Base-by-base conservation (phyloP, 2,113 vertebrate species). In the Larimichthys polyactis region DNA sequence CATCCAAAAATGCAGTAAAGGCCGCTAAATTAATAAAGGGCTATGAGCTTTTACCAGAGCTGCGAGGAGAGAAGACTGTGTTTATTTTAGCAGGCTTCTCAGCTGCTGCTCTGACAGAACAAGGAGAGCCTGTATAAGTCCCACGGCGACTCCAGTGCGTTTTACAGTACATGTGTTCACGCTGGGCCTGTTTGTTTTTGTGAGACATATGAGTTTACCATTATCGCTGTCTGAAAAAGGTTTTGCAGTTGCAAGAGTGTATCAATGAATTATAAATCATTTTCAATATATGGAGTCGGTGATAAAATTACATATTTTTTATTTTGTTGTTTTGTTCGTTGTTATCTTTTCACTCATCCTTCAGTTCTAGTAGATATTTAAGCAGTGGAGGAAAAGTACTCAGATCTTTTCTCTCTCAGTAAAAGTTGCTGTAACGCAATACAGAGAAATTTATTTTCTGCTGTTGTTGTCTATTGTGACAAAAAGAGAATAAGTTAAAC, bases 11-110 rank as follows among this genome's bases (percentile, higher is more conserved):
- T 16, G 71, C 86, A 75, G 84, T 87, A 82, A 85, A 87, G 73
- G 76, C 74, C 48, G 27, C 57, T 91, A 87, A 91, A 90, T 92
- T 91, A 92, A 89, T 91, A 92, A 93, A 89, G 16, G 60, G 51
- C 69, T 74, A 78, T 81, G 77, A 87, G 89, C 86, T 89, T 91
- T 91, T 90, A 89, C 84, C 78, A 68, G 75, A 87, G 75, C 68
- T 89, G 89, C 87, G 82, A 84, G 87, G 76, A 49, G 75, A 88
- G 27, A 81, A 87, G 84, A 32, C 52, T 85, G 73, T 84, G 84
- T 83, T 90, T 89, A 75, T 81, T 91, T 87, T 84, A 83, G 77
- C 64, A 49, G 59, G 58, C 74, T 79, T 75, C 75, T 82, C 84
- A 46, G 82, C 36, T 44, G 82, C 86, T 24, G 67, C 71, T 57